Percentiles rank a stretch among this genome's conserved stretches.
phyloP scores from a whole-genome alignment of 2,888 invertebrate genomes.

The Magallana nippona region DNA sequence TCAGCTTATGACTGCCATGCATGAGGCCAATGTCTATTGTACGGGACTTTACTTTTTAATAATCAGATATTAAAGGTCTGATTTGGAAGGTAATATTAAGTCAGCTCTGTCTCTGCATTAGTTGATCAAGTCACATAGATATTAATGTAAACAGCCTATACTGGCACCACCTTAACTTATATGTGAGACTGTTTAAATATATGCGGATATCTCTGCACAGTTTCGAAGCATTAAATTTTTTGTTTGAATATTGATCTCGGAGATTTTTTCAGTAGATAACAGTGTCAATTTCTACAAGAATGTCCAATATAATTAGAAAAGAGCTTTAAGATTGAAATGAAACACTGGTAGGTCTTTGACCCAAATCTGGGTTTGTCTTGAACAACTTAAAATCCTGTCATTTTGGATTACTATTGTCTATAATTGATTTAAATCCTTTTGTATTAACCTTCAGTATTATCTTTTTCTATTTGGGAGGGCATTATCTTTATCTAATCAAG shows the following conservation, averaged over 20 bases:
- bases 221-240: too few relatives aligned
- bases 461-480: background rate
- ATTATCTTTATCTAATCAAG: conserved; percentile 16
- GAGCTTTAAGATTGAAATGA: background rate
- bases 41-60: conserved; percentile 26
- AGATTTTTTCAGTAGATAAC: background rate
- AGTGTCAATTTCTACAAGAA: conserved; percentile 30
- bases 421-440: conserved; percentile 10
- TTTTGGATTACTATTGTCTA: conserved; percentile 10
- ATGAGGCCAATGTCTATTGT: conserved; percentile 21
- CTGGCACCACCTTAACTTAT: too few relatives aligned
- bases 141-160: background rate
- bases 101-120: background rate
- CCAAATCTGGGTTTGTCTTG: conserved; percentile 13
- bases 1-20: conserved; percentile 17
- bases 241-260: too few relatives aligned
- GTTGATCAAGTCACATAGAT: conserved; percentile 13
- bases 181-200: too few relatives aligned
- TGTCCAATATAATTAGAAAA: background rate
- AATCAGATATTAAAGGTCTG: conserved; percentile 32
- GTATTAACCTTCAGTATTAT: background rate
- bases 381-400: background rate
- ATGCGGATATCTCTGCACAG: too few relatives aligned
- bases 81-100: conserved; percentile 33
- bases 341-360: background rate